Percentiles rank a stretch among this genome's conserved stretches.
phyloP scores from a whole-genome alignment of 1,140 invertebrate genomes.

The Ganaspis sp. region DNA sequence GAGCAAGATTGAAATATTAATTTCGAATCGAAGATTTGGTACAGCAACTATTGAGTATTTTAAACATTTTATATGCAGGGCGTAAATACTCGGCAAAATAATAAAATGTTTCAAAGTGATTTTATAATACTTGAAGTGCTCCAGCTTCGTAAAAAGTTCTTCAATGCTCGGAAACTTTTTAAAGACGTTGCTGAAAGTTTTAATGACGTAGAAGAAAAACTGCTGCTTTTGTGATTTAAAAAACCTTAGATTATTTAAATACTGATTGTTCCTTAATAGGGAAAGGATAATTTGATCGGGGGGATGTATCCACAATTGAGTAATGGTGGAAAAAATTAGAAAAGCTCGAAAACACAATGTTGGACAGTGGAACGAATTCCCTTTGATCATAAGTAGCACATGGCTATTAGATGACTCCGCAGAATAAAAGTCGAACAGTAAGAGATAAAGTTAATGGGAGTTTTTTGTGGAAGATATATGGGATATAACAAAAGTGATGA shows the following conservation, averaged over 20 bases:
- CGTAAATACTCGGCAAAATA: background rate
- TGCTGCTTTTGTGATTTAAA: constrained; percentile 21
- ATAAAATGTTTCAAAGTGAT: background rate
- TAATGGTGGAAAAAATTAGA: background rate
- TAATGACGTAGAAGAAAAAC: constrained; percentile 20
- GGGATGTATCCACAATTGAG: background rate
- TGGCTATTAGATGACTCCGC: constrained; percentile 1
- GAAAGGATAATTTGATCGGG: background rate
- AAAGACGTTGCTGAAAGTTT: constrained; percentile 21
- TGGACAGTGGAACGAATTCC: background rate
- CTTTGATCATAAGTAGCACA: constrained; percentile 18
- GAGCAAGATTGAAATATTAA: too few species aligned
- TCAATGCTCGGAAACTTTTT: background rate
- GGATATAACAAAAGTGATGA: background rate
- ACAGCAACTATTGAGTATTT: background rate
- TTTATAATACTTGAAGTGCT: background rate
- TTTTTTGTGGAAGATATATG: background rate
- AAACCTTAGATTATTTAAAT: constrained; percentile 18
- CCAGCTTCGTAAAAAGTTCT: background rate
- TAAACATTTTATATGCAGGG: background rate
- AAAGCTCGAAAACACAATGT: background rate
- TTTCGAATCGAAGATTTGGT: too few species aligned
- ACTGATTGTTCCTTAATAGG: constrained; percentile 6
- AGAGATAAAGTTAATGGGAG: background rate
- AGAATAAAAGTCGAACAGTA: background rate